Conservation (phyloP, 2,888 invertebrate species). For the Acronicta alni region DNA sequence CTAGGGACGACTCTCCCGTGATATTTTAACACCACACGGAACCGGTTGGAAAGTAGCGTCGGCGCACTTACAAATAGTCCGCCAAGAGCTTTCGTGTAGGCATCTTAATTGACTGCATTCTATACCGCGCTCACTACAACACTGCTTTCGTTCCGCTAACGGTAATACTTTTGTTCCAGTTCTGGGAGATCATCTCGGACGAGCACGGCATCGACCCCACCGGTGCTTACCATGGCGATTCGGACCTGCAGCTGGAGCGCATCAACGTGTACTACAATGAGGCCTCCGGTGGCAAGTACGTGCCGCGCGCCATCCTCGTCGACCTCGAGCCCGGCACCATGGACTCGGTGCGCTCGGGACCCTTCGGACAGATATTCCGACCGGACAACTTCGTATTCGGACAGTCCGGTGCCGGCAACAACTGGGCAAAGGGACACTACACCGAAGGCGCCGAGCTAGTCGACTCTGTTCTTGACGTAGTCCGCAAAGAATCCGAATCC, state of each 20-base stretch:
- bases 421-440: conserved; percentile 98
- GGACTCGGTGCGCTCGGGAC: conserved; percentile 98
- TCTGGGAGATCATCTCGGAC: conserved; percentile 98
- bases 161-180: conserved; percentile 90
- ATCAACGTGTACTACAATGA: conserved; percentile 99
- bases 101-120: conserved; percentile 76
- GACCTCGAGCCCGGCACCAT: conserved; percentile 99
- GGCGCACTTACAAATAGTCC: conserved; percentile 66
- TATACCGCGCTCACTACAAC: conserved; percentile 53
- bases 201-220: conserved; percentile 98
- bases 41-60: conserved; percentile 82
- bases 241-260: conserved; percentile 97
- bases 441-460: conserved; percentile 95
- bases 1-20: conserved; percentile 61
- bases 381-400: conserved; percentile 99
- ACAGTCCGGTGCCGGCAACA: conserved; percentile 95
- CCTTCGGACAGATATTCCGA: conserved; percentile 97
- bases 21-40: conserved; percentile 62
- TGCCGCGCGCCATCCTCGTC: conserved; percentile 97
- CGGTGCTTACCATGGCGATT: conserved; percentile 96
- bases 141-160: conserved; percentile 88
- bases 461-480: conserved; percentile 95
- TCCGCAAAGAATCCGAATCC: conserved; percentile 95
- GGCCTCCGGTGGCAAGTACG: conserved; percentile 97
- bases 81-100: conserved; percentile 75